These are phyloP conservation scores for Eretmocerus hayati DNA, from an alignment of 2,888 invertebrate genomes.

Conservation along the genomic window DNA sequence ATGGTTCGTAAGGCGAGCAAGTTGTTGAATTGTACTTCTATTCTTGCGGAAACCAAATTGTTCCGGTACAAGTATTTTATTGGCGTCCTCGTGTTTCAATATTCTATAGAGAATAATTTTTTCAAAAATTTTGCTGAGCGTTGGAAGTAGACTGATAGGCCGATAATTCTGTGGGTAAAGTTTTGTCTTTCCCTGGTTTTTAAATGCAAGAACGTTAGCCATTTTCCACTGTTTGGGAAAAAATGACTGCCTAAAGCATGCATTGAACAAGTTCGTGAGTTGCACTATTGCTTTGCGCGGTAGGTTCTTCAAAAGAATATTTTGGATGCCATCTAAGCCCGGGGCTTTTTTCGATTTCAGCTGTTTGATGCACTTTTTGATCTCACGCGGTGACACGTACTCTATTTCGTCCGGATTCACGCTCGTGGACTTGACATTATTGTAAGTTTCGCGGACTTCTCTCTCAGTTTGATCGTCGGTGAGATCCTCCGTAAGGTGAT, in stretches of 20 bases:
- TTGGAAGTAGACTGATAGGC: neutral
- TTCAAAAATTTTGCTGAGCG: constrained; percentile 1
- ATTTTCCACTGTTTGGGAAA: no score
- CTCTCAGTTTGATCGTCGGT: neutral
- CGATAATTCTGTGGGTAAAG: neutral
- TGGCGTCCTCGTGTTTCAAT: neutral
- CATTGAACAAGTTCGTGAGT: no score
- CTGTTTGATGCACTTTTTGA: neutral
- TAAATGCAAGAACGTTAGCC: no score
- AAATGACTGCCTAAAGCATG: no score
- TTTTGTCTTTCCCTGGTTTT: no score
- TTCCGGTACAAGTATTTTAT: neutral
- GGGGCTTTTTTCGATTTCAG: no score
- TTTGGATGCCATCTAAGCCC: no score
- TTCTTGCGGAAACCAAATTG: constrained; percentile 5
- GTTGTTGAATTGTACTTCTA: constrained; percentile 4
- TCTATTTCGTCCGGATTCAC: neutral
- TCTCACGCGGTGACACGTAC: neutral
- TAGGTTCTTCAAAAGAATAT: no score
- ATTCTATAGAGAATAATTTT: constrained; percentile 9
- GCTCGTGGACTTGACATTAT: neutral
- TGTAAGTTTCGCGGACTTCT: neutral
- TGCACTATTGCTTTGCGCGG: no score
- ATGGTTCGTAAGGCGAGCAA: neutral
- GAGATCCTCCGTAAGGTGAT: no score